Base-by-base conservation (phyloP, 2,888 invertebrate genomes). In the Apodemia mormo region DNA sequence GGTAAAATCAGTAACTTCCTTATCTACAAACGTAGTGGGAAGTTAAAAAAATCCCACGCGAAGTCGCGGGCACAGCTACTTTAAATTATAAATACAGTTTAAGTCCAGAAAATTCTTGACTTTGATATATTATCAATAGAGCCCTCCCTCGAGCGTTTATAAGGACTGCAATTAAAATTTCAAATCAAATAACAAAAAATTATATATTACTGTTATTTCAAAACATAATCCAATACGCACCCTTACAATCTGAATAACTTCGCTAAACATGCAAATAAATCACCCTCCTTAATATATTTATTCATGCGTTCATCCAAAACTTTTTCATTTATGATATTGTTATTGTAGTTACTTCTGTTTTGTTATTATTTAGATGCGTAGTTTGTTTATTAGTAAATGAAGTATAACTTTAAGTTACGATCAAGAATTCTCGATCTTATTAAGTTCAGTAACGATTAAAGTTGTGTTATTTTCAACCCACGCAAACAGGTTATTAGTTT, bases 281-380 rank as follows among this genome's bases (percentile, higher is more conserved):
- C 30, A 58, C 29, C 10, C 58, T 1, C 30, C 30, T 30, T 30
- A 58, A 58, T 58, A 12, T 58, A 58, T 58, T 58, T 58, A 58
- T 58, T 58, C 58, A 58, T 58, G 58, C 29, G 29, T 58, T 58
- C 58, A 10, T 58, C 58, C 30, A 29, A 58, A 58, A 58, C 29
- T 58, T 58, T 58, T 58, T 58, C 58, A 58, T 58, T 58, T 58
- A 58, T 58, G 58, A 58, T 58, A 58, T 58, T 58, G 58, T 58
- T 58, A 58, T 58, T 58, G 58, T 10, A 58, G n/a, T 58, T 58
- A 12, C 58, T 58, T 58, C 58, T 58, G 58, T 58, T 58, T 58
- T 58, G 58, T 58, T 58, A 58, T 58, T 58, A 58, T 58, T 58
- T 58, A 58, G 9, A 58, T 58, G 10, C 29, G 29, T 58, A 58